phyloP scores from a whole-genome alignment of 1,140 invertebrate genomes.

The Hycleus phaleratus region DNA sequence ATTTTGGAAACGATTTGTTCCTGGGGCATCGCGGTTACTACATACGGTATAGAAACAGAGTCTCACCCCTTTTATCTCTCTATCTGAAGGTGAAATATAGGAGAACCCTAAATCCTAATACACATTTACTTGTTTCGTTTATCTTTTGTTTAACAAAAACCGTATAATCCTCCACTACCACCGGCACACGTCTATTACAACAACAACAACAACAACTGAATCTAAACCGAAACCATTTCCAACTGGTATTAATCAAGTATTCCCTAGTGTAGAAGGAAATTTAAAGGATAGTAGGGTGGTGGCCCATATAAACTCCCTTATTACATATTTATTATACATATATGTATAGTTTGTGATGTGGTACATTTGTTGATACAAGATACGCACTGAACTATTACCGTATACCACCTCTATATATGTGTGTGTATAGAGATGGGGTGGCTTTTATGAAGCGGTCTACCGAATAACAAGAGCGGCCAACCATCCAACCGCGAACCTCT shows the following conservation, averaged over 20 bases:
- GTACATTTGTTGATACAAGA: too few species aligned
- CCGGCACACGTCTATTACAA: too few species aligned
- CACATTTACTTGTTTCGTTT: slow-evolving; percentile 21
- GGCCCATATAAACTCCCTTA: slow-evolving; percentile 24
- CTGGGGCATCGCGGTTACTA: neutral
- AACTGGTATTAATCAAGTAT: slow-evolving; percentile 29
- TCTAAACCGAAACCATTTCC: slow-evolving; percentile 24
- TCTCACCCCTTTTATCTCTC: slow-evolving; percentile 1
- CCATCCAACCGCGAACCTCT: too few species aligned
- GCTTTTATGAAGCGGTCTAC: too few species aligned
- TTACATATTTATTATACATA: slow-evolving; percentile 25
- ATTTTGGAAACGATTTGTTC: neutral
- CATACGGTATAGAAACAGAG: too few species aligned
- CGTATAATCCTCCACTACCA: slow-evolving; percentile 13
- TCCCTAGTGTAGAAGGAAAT: slow-evolving; percentile 11
- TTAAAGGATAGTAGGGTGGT: neutral
- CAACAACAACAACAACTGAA: too few species aligned
- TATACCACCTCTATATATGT: too few species aligned
- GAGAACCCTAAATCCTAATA: slow-evolving; percentile 12
- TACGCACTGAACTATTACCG: too few species aligned
- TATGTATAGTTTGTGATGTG: too few species aligned
- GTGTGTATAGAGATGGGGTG: too few species aligned
- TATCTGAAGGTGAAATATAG: slow-evolving; percentile 16
- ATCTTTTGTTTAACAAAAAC: slow-evolving; percentile 28
- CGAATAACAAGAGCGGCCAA: too few species aligned